A percentile compares a stretch with the other conserved stretches of the same genome.
Evolutionary conservation across 1,140 invertebrate species (phyloP).

Genomic region (Drosophila azteca): DNA sequence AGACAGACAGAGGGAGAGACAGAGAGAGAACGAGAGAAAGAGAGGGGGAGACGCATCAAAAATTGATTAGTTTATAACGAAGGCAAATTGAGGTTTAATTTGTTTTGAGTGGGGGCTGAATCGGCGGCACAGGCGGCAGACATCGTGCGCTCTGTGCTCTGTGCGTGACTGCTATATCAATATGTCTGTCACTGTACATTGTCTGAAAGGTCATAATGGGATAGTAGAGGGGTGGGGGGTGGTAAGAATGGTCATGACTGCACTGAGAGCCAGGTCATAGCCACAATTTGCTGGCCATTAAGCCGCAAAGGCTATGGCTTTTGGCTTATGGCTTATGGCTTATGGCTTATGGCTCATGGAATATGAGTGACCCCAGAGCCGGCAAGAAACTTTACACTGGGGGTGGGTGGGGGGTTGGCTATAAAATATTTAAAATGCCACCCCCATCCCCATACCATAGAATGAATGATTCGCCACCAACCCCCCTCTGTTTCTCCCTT

Average conservation of each 20-base stretch:
- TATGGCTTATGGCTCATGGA: too few relatives aligned
- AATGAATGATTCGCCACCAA: too few relatives aligned
- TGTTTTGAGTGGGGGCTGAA: constrained; percentile 30
- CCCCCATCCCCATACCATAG: neutral
- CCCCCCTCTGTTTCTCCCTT: too few relatives aligned
- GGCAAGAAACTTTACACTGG: constrained; percentile 10
- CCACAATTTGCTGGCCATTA: constrained; percentile 56
- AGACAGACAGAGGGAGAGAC: neutral
- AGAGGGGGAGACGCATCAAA: constrained; percentile 11
- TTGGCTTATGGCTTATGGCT: too few relatives aligned
- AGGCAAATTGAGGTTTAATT: constrained; percentile 64
- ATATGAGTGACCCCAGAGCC: neutral
- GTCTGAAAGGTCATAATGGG: constrained; percentile 39
- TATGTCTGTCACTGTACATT: constrained; percentile 17
- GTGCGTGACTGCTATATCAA: constrained; percentile 37
- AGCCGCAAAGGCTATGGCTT: constrained; percentile 28
- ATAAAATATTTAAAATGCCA: constrained; percentile 54
- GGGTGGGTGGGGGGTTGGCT: neutral
- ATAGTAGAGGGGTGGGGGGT: neutral
- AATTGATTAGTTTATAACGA: constrained; percentile 65
- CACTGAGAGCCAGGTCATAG: constrained; percentile 26
- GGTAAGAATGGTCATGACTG: constrained; percentile 8
- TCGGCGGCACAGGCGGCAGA: too few relatives aligned
- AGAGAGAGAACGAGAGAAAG: too few relatives aligned
- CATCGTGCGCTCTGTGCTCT: neutral